These are phyloP conservation scores for Pluvianellus socialis DNA, from an alignment of 2,113 vertebrate genomes.

Conservation along the genomic window DNA sequence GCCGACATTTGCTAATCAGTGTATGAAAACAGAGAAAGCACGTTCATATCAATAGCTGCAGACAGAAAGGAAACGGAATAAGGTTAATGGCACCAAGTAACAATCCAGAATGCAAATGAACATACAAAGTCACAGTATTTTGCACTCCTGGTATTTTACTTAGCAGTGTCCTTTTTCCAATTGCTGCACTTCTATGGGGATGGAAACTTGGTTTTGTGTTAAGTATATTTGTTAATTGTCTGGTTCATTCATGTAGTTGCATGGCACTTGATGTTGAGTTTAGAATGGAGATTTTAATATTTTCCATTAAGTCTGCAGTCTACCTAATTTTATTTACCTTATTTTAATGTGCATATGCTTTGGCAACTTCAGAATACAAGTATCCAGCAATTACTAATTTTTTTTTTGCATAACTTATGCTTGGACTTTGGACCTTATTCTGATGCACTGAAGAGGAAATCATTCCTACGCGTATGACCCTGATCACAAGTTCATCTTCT, in stretches of 20 bases:
- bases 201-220: neutral
- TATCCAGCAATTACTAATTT: neutral
- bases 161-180: neutral
- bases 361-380: neutral
- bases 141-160: neutral
- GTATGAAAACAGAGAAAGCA: neutral
- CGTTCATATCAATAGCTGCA: neutral
- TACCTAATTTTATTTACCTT: neutral
- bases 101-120: neutral
- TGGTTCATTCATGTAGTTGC: neutral
- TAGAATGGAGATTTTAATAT: neutral
- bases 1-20: neutral
- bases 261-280: neutral
- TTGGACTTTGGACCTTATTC: neutral
- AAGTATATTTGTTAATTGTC: neutral
- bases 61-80: neutral
- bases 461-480: neutral
- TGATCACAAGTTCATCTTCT: constrained; percentile 27
- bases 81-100: neutral
- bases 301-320: neutral
- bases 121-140: neutral
- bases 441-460: neutral
- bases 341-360: neutral
- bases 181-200: neutral
- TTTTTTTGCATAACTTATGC: neutral